These are phyloP conservation scores for Chiropotes sagulatus DNA, from an alignment of 2,797 vertebrate genomes.

Conservation along the genomic window DNA sequence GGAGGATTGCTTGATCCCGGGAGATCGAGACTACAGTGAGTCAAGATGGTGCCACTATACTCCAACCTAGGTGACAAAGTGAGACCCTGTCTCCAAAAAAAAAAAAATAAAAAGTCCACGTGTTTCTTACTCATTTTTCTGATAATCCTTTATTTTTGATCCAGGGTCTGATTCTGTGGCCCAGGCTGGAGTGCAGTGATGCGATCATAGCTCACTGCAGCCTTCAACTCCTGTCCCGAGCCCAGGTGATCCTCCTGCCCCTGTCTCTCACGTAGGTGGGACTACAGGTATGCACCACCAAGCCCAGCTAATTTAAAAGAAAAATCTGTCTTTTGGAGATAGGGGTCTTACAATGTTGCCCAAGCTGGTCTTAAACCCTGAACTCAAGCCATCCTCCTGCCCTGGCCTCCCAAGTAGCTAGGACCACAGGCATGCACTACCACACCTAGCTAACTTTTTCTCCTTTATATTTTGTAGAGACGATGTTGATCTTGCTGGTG, in stretches of 20 bases:
- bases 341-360: not conserved
- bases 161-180: not conserved
- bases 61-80: not conserved
- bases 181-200: not conserved
- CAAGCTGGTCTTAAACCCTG: not conserved
- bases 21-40: not conserved
- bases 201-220: not conserved
- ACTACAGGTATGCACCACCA: not conserved
- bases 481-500: not conserved
- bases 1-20: not conserved
- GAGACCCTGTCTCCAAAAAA: not conserved
- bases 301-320: not conserved
- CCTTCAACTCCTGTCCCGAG: not conserved
- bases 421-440: not conserved
- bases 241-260: not conserved
- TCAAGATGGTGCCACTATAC: not conserved
- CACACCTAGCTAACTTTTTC: not conserved
- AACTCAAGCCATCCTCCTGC: not conserved
- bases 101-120: not conserved
- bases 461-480: not conserved
- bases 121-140: not conserved
- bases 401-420: not conserved
- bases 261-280: not conserved
- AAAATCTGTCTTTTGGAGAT: not conserved
- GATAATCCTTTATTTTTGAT: not conserved